These are phyloP conservation scores for Redunca redunca DNA, from an alignment of 2,113 vertebrate species.

Conservation along the genomic window DNA sequence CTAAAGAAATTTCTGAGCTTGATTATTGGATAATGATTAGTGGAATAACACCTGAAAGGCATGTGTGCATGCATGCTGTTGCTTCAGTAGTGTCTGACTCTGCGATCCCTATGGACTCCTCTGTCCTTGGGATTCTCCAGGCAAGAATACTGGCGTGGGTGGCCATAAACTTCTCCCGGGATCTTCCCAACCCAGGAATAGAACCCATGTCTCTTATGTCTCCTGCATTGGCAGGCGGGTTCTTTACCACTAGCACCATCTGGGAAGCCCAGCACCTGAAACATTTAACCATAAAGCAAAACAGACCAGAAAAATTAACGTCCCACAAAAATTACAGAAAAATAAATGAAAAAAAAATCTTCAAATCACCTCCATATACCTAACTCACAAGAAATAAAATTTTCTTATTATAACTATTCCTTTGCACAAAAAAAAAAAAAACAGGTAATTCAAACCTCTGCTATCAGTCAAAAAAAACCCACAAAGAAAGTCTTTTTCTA, in stretches of 20 bases:
- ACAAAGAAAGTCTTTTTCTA: not conserved
- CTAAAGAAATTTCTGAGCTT: not conserved
- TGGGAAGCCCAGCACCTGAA: not conserved
- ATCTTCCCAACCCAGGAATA: not conserved
- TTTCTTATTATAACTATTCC: not conserved
- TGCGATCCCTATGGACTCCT: not conserved
- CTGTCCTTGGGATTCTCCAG: not conserved
- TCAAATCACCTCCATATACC: not conserved
- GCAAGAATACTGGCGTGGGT: not conserved
- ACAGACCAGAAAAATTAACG: not conserved
- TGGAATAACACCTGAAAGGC: not conserved
- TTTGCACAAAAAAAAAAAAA: constrained; percentile 1
- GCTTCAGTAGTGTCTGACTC: not conserved
- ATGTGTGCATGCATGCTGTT: rapidly evolving
- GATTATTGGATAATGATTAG: not conserved
- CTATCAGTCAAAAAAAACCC: not conserved
- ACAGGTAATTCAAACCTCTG: not conserved
- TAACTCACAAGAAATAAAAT: not conserved
- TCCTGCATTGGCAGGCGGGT: not conserved
- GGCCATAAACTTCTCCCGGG: not conserved
- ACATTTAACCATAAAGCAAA: constrained; percentile 3
- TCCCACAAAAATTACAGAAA: constrained; percentile 1
- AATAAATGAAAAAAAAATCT: not conserved
- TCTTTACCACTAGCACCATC: not conserved
- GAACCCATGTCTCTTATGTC: not conserved